These are phyloP conservation scores for Podarcis raffonei DNA, from an alignment of 2,113 vertebrate species.

Conservation along the genomic window DNA sequence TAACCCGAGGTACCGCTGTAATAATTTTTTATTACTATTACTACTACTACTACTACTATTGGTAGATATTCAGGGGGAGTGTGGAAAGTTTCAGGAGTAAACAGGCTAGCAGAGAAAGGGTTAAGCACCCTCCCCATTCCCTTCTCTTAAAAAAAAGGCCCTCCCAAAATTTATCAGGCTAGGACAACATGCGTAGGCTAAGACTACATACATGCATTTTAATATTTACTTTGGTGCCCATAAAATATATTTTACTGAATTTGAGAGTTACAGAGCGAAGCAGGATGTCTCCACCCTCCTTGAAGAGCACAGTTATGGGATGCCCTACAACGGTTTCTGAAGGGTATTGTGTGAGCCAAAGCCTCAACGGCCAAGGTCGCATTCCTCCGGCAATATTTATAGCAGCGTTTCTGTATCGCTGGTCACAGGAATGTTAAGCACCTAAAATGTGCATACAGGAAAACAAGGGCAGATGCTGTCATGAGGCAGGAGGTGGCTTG, in stretches of 20 bases:
- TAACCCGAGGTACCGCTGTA: too few species aligned
- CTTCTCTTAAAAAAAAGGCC: background rate
- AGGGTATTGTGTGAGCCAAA: constrained; percentile 45
- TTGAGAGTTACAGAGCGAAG: background rate
- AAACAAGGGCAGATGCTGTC: background rate
- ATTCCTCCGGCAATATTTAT: constrained; percentile 61
- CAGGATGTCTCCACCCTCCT: too few species aligned
- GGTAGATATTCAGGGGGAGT: too few species aligned
- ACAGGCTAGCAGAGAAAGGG: background rate
- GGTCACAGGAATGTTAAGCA: background rate
- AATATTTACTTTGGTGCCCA: too few species aligned
- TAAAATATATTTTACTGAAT: background rate
- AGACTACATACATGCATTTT: background rate
- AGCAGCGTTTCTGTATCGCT: constrained; percentile 22
- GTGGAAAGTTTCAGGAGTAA: background rate
- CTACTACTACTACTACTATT: too few species aligned
- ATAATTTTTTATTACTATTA: too few species aligned
- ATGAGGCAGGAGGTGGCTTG: background rate
- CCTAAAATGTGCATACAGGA: background rate
- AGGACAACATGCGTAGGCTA: background rate
- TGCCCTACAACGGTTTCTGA: constrained; percentile 39
- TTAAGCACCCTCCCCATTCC: background rate
- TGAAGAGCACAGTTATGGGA: background rate
- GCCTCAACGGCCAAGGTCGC: constrained; percentile 49
- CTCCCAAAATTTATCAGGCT: background rate